Evolutionary conservation across 2,113 vertebrate genomes (phyloP).

Genomic region (Planiliza haematocheilus): DNA sequence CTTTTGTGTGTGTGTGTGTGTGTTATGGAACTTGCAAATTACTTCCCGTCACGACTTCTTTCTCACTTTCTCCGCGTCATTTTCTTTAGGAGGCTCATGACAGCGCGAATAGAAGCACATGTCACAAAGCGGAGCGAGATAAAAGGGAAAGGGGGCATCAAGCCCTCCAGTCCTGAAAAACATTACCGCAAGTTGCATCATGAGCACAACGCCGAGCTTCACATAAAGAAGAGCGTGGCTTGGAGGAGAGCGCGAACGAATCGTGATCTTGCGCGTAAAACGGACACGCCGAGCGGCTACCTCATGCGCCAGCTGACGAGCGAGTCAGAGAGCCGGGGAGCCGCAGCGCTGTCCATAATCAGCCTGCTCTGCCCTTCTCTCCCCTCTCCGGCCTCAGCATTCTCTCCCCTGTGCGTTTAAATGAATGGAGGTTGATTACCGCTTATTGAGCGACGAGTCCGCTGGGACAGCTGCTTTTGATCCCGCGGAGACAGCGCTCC

Average conservation of each 20-base stretch:
- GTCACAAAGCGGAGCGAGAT: slow-evolving; percentile 39
- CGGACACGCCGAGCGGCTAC: slow-evolving; percentile 55
- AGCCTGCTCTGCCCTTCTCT: neutral
- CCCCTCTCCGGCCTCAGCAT: neutral
- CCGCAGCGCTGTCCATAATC: slow-evolving; percentile 24
- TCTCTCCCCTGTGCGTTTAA: slow-evolving; percentile 4
- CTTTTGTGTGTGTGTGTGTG: neutral
- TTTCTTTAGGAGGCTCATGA: slow-evolving; percentile 31
- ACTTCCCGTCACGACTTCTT: neutral
- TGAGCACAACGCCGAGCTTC: slow-evolving; percentile 55
- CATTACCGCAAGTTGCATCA: slow-evolving; percentile 82
- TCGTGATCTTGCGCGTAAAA: slow-evolving; percentile 52
- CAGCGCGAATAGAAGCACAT: slow-evolving; percentile 38
- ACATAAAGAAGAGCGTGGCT: slow-evolving; percentile 20
- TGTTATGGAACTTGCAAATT: slow-evolving; percentile 17
- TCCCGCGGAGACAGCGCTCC: slow-evolving; percentile 31
- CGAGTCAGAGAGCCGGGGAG: slow-evolving; percentile 19
- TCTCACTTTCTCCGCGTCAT: neutral
- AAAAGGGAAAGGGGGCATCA: slow-evolving; percentile 44
- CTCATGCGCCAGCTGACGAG: slow-evolving; percentile 48
- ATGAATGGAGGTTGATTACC: slow-evolving; percentile 61
- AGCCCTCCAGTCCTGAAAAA: slow-evolving; percentile 42
- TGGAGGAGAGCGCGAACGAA: slow-evolving; percentile 16
- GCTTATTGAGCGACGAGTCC: slow-evolving; percentile 49
- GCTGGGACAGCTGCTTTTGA: slow-evolving; percentile 53